Conservation (phyloP, 2,797 vertebrate species). For the Oryzias dopingdopingensis region DNA sequence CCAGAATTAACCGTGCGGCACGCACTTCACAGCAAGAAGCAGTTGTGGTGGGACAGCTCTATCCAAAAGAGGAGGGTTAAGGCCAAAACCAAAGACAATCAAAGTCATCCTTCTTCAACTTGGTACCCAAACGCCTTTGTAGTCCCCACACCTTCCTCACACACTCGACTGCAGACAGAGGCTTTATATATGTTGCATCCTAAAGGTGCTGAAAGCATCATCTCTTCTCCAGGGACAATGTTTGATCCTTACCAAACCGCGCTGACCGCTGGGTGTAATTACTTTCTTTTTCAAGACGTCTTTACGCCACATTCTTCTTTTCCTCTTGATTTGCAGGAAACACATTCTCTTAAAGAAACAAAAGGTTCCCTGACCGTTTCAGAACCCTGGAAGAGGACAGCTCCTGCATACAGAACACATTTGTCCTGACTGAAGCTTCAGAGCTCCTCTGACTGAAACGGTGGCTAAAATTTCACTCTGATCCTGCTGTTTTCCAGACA, state of each 20-base stretch:
- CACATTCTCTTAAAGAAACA: conserved; percentile 24
- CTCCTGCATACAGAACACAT: conserved; percentile 12
- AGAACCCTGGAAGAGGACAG: conserved; percentile 23
- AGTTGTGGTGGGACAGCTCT: conserved; percentile 22
- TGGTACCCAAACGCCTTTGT: conserved; percentile 2
- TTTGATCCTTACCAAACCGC: conserved; percentile 33
- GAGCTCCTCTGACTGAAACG: too few species aligned
- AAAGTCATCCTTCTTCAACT: neutral
- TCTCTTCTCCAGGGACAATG: conserved; percentile 30
- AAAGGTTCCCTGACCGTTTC: conserved; percentile 23
- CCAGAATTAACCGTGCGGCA: conserved; percentile 6
- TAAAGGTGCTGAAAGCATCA: conserved; percentile 6
- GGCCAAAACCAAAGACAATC: conserved; percentile 33
- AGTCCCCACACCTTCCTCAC: conserved; percentile 1
- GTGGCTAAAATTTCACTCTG: too few species aligned
- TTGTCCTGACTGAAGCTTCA: too few species aligned
- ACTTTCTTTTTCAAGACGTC: neutral
- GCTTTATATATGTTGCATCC: conserved; percentile 1
- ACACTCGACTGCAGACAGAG: neutral
- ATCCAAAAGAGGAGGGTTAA: conserved; percentile 50
- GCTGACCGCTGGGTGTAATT: conserved; percentile 1
- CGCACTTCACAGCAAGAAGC: conserved; percentile 46
- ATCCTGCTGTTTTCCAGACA: too few species aligned
- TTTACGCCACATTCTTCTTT: conserved; percentile 30
- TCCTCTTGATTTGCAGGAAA: conserved; percentile 37